Evolutionary conservation across 2,113 vertebrate genomes (phyloP), one percentile per base, ranked within the genome.

Genomic region (Nesogale talazaci): DNA sequence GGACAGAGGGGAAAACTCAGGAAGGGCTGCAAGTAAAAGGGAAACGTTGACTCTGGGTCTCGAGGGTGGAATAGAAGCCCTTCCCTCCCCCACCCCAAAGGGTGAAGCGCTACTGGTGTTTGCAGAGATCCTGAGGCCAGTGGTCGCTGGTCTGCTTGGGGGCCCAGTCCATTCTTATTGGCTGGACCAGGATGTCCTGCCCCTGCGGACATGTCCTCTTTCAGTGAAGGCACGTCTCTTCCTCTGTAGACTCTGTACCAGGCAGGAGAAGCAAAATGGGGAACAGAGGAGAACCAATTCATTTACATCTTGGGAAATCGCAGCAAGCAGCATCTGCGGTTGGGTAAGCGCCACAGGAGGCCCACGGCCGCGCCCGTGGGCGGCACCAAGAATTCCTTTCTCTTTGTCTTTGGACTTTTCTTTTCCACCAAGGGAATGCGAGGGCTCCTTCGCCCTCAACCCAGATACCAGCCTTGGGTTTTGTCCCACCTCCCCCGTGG

Each of bases 261-360:
- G 92, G 99, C 99, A 0, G 99, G 99, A 0, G 99, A 99, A 93
- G 97, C 98, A 94, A 98, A 99, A 97, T 99, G 99, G 99, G 99
- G 99, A 78, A 99, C 99, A 0, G 99, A 99, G 0, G 99, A 99
- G 95, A 98, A 99, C 77, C 98, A 98, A 97, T 99, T 99, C 98
- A 99, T 99, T 97, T 99, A 98, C 97, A 99, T 99, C 95, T 97
- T 99, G 96, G 99, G 99, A 96, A 99, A 98, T 96, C 98, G 99
- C 59, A 99, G 99, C 96, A 98, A 98, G 94, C 98, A 98, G 93
- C 99, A 99, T 96, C 99, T 99, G 40, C 98, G 95, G 34, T 95
- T 99, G 96, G 99, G 99, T 99, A 89, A 98, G 98, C 77, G 57
- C 57, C 40, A 34, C 25, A 27, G 40, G 69, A 42, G 79, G 78